Conservation (phyloP, 2,797 vertebrate genomes). For the Peromyscus aztecus region DNA sequence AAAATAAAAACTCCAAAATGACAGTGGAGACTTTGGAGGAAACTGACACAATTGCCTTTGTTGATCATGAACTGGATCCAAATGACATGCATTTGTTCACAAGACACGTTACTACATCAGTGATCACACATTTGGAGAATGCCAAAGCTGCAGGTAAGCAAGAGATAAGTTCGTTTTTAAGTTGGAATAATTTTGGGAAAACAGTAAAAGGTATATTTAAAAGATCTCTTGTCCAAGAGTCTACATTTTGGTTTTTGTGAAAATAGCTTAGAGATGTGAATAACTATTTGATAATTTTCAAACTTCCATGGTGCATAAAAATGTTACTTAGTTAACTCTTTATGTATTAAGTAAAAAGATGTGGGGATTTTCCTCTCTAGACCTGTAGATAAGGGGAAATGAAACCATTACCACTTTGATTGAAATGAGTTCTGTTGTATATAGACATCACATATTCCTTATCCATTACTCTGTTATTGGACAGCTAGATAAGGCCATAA, state of each 20-base stretch:
- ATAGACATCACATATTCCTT: too few species aligned
- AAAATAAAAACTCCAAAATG: neutral
- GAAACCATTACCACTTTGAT: too few species aligned
- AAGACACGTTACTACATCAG: slow-evolving; percentile 76
- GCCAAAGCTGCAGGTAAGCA: slow-evolving; percentile 76
- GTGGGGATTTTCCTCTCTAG: neutral
- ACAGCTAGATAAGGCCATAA: too few species aligned
- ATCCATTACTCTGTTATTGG: too few species aligned
- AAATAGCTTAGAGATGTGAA: neutral
- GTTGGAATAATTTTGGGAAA: neutral
- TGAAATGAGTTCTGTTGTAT: too few species aligned
- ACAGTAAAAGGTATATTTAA: neutral
- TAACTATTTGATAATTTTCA: slow-evolving; percentile 6
- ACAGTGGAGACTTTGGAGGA: slow-evolving; percentile 23
- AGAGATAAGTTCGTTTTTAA: neutral
- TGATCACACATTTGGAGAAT: slow-evolving; percentile 78
- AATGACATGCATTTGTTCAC: slow-evolving; percentile 82
- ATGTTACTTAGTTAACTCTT: neutral
- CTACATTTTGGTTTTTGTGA: neutral
- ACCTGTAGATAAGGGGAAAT: neutral
- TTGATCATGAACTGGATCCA: slow-evolving; percentile 79
- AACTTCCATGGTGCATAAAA: neutral
- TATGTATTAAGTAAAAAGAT: neutral
- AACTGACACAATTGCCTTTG: slow-evolving; percentile 69
- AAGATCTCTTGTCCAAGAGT: neutral